Conservation (phyloP, 2,888 invertebrate species). For the Scaptomyza cyrtandrae region DNA sequence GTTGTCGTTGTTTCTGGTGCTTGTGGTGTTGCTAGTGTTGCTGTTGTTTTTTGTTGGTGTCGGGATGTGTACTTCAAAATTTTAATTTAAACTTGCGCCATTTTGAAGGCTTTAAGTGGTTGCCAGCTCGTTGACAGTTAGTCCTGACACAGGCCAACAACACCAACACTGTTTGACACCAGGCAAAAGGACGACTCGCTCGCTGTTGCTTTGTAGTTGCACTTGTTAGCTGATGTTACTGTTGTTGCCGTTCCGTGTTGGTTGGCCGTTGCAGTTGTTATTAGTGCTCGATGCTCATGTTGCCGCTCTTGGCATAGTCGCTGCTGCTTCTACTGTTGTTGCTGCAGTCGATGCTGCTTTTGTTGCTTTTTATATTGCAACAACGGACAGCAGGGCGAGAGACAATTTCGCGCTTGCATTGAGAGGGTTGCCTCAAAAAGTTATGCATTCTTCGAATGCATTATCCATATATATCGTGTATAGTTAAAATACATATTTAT, state of each 20-base stretch:
- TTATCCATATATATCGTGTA: too few relatives aligned
- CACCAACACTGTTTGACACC: constrained; percentile 7
- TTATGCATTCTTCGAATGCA: too few relatives aligned
- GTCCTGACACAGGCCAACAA: constrained; percentile 62
- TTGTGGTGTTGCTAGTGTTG: constrained; percentile 25
- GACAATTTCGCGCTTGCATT: constrained; percentile 56
- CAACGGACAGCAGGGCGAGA: constrained; percentile 47
- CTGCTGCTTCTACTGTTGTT: constrained; percentile 21
- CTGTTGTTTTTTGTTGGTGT: constrained; percentile 48
- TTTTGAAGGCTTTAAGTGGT: constrained; percentile 81
- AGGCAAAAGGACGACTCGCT: constrained; percentile 41
- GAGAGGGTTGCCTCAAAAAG: constrained; percentile 37
- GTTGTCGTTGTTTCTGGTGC: constrained; percentile 39
- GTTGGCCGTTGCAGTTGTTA: constrained; percentile 70
- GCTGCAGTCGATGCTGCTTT: constrained; percentile 33
- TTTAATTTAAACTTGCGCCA: constrained; percentile 81
- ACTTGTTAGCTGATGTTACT: constrained; percentile 9
- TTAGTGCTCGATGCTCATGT: constrained; percentile 66
- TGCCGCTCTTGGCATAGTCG: constrained; percentile 36
- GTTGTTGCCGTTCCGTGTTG: constrained; percentile 22
- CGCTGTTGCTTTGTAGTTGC: constrained; percentile 22
- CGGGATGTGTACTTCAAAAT: constrained; percentile 76
- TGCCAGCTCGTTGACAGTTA: constrained; percentile 81
- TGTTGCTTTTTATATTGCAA: constrained; percentile 63
- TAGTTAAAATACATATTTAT: too few relatives aligned